Evolutionary conservation across 2,797 vertebrate genomes (phyloP).

Genomic region (Spondyliosoma cantharus): DNA sequence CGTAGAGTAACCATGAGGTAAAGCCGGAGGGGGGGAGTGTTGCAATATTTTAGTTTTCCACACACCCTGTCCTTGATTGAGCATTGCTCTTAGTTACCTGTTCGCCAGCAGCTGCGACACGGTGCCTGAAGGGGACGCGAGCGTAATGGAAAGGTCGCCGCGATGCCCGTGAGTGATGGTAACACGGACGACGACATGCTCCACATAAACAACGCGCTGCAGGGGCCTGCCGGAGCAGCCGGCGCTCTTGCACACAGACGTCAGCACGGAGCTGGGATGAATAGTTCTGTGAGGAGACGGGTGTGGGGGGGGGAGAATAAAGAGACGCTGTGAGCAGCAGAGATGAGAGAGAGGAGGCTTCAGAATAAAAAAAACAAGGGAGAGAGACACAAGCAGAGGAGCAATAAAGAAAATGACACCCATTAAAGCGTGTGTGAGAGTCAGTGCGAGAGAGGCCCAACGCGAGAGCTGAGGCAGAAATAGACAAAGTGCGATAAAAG

Average conservation of each 20-base stretch:
- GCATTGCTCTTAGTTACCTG: slow-evolving; percentile 83
- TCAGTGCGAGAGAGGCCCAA: slow-evolving; percentile 48
- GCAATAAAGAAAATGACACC: slow-evolving; percentile 35
- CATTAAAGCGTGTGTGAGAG: slow-evolving; percentile 46
- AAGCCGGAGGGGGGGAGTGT: neutral
- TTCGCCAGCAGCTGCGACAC: slow-evolving; percentile 92
- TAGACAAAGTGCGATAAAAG: slow-evolving; percentile 62
- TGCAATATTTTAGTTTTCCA: neutral
- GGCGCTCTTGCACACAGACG: slow-evolving; percentile 86
- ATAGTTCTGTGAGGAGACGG: slow-evolving; percentile 83
- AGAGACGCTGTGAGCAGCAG: slow-evolving; percentile 26
- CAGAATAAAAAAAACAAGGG: slow-evolving; percentile 32
- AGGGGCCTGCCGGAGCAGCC: slow-evolving; percentile 87
- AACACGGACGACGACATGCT: slow-evolving; percentile 91
- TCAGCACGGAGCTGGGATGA: slow-evolving; percentile 86
- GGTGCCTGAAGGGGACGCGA: slow-evolving; percentile 94
- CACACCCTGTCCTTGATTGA: neutral
- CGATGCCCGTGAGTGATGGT: slow-evolving; percentile 90
- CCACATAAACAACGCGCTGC: slow-evolving; percentile 90
- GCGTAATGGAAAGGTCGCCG: slow-evolving; percentile 92
- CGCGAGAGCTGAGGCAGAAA: slow-evolving; percentile 61
- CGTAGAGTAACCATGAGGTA: neutral
- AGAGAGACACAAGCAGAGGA: slow-evolving; percentile 36
- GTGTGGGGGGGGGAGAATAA: slow-evolving; percentile 25
- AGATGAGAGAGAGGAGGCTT: slow-evolving; percentile 41